Percentiles rank a stretch among this genome's conserved stretches.
These are phyloP conservation scores for Eptesicus fuscus DNA, from an alignment of 2,113 vertebrate species.

Conservation along the genomic window DNA sequence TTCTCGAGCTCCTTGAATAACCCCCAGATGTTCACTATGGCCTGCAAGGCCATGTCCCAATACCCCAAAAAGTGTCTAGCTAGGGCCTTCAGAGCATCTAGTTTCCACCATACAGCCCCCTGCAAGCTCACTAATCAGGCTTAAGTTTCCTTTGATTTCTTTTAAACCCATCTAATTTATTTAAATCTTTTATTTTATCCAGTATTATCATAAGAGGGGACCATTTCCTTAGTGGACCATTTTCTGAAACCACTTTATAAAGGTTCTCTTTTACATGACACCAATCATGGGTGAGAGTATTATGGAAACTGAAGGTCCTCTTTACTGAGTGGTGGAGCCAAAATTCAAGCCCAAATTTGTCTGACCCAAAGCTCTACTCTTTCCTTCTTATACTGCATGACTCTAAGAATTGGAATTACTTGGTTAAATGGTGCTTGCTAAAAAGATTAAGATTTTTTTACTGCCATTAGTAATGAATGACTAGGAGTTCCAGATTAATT, in stretches of 20 bases:
- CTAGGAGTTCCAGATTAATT: neutral
- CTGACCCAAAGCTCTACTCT: neutral
- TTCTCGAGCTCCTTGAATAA: neutral
- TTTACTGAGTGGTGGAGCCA: neutral
- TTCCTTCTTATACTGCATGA: neutral
- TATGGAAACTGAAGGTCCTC: neutral
- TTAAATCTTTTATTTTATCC: neutral
- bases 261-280: neutral
- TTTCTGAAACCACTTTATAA: neutral
- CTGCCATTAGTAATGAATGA: neutral
- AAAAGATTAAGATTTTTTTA: neutral
- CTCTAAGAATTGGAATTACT: neutral
- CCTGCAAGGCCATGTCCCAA: rapidly evolving
- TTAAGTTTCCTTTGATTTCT: neutral
- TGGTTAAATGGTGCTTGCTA: neutral
- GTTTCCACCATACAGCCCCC: rapidly evolving
- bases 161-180: neutral
- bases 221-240: neutral
- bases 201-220: neutral
- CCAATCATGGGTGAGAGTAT: rapidly evolving
- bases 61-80: rapidly evolving
- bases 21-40: neutral
- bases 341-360: neutral
- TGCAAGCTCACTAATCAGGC: neutral
- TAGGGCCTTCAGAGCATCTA: neutral